phyloP scores from a whole-genome alignment of 2,113 vertebrate genomes.

The Protomyctophum bolini region DNA sequence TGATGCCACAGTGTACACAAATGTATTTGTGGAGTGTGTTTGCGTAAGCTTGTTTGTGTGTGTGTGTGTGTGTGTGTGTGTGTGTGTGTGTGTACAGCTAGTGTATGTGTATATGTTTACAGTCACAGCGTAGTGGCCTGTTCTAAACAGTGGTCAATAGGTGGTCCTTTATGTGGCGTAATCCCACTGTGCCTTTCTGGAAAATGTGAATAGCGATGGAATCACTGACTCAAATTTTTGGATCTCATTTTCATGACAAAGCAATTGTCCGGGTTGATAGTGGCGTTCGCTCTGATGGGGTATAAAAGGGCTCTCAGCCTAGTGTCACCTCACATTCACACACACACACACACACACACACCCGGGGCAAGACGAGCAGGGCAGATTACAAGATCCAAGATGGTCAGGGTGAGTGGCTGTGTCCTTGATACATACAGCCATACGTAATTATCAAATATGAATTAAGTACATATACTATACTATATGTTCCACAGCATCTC shows the following conservation, averaged over 20 bases:
- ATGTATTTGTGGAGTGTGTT: background rate
- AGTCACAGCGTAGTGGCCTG: background rate
- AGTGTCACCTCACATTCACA: background rate
- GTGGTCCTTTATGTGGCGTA: slow-evolving; percentile 81
- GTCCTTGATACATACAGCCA: too few species aligned
- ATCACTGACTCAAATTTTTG: slow-evolving; percentile 92
- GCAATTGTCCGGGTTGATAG: slow-evolving; percentile 77
- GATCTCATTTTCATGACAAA: slow-evolving; percentile 90
- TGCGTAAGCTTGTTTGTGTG: background rate
- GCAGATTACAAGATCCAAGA: slow-evolving; percentile 36
- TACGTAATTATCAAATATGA: too few species aligned
- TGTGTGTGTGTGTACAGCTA: background rate
- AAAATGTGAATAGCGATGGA: slow-evolving; percentile 84
- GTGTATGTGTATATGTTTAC: slow-evolving; percentile 21
- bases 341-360: background rate
- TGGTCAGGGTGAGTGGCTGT: slow-evolving; percentile 61
- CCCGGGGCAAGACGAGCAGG: slow-evolving; percentile 11
- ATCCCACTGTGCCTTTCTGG: slow-evolving; percentile 87
- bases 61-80: slow-evolving; percentile 2
- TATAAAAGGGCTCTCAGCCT: slow-evolving; percentile 79
- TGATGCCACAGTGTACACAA: background rate
- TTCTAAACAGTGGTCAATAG: slow-evolving; percentile 31
- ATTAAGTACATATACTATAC: too few species aligned
- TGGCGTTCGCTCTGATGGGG: slow-evolving; percentile 21
- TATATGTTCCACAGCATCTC: too few species aligned